Evolutionary conservation across 2,113 vertebrate genomes (phyloP).

Genomic region (Heterocephalus glaber): DNA sequence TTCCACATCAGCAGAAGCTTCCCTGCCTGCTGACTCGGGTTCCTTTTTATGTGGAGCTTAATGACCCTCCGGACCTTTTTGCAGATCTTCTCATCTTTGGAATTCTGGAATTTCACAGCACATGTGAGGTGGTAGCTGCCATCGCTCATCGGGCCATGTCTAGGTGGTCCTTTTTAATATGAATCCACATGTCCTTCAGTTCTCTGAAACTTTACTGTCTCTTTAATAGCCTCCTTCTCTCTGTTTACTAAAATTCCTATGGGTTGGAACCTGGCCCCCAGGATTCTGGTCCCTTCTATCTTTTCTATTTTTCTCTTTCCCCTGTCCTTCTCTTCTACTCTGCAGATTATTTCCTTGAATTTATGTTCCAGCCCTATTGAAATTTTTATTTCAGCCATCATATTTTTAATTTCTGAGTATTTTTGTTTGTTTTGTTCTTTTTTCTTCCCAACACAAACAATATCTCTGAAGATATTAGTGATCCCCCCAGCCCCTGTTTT

Average conservation of each 20-base stretch:
- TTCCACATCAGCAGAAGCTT: background rate
- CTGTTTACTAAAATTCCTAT: background rate
- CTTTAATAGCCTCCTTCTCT: background rate
- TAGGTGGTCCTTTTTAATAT: background rate
- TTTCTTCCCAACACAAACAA: background rate
- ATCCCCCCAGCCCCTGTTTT: background rate
- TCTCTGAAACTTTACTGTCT: background rate
- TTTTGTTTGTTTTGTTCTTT: constrained; percentile 27
- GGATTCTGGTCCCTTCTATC: background rate
- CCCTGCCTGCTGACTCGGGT: background rate
- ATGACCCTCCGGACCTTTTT: background rate
- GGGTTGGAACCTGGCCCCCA: background rate
- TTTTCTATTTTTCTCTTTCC: background rate
- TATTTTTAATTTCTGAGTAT: constrained; percentile 45
- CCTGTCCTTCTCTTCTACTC: constrained; percentile 24
- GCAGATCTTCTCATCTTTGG: constrained; percentile 7
- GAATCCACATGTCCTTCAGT: background rate
- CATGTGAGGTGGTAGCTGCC: background rate
- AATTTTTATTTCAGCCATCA: constrained; percentile 19
- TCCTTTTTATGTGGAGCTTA: background rate
- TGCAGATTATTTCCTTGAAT: constrained; percentile 23
- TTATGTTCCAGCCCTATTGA: background rate
- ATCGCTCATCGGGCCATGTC: background rate
- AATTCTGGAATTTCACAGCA: constrained; percentile 29
- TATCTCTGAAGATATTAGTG: constrained; percentile 22